phyloP scores from a whole-genome alignment of 2,113 vertebrate genomes.

The Lagenorhynchus albirostris region DNA sequence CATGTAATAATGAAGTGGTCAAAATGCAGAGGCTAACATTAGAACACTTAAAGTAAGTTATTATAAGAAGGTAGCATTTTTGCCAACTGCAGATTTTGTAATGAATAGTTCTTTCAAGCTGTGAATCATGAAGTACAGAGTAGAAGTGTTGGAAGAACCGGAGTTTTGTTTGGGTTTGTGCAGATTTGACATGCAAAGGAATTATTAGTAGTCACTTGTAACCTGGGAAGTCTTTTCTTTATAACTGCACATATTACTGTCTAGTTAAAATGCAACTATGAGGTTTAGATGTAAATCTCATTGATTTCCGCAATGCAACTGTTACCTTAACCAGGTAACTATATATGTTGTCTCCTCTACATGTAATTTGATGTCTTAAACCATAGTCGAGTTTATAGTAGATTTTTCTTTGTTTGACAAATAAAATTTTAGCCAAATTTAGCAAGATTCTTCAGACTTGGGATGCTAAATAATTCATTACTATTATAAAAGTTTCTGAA shows the following conservation, averaged over 20 bases:
- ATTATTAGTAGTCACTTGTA: conserved; percentile 8
- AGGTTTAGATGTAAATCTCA: background rate
- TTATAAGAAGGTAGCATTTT: conserved; percentile 11
- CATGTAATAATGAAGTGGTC: conserved; percentile 98
- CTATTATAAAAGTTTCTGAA: background rate
- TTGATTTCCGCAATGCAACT: background rate
- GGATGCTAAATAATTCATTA: conserved; percentile 23
- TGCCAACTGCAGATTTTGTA: background rate
- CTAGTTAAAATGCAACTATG: background rate
- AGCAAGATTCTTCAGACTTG: conserved; percentile 30
- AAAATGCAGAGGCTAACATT: conserved; percentile 98
- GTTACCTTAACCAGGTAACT: background rate
- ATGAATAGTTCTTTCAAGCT: background rate
- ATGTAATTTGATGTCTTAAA: background rate
- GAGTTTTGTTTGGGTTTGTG: conserved; percentile 25
- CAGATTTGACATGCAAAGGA: background rate
- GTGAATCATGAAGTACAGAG: background rate
- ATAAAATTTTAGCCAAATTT: background rate
- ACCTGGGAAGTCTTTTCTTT: background rate
- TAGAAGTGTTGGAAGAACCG: background rate
- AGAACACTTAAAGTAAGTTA: conserved; percentile 96
- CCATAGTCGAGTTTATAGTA: background rate
- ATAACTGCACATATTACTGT: background rate
- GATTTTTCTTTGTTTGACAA: background rate
- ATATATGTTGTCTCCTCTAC: background rate